phyloP scores from a whole-genome alignment of 2,888 invertebrate species.

The Dione juno region DNA sequence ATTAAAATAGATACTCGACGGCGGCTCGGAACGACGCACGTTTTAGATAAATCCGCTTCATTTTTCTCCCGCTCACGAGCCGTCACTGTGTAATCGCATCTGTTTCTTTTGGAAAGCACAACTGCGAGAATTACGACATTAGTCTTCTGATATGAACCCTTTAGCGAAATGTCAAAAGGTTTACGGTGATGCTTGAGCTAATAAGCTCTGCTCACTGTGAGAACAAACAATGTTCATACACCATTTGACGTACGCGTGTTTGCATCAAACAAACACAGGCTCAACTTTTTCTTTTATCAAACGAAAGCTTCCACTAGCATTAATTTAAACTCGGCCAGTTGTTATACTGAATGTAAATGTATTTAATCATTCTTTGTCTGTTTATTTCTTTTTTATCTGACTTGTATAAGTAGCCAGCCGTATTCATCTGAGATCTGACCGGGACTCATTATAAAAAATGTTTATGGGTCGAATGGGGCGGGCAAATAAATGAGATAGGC shows the following conservation, averaged over 20 bases:
- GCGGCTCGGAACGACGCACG: slow-evolving; percentile 61
- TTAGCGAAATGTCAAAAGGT: slow-evolving; percentile 80
- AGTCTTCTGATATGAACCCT: slow-evolving; percentile 79
- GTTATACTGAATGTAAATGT: slow-evolving; percentile 72
- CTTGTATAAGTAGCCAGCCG: slow-evolving; percentile 26
- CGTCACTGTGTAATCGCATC: slow-evolving; percentile 70
- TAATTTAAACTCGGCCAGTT: slow-evolving; percentile 71
- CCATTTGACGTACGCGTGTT: slow-evolving; percentile 56
- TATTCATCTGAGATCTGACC: slow-evolving; percentile 39
- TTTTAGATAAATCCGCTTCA: slow-evolving; percentile 70
- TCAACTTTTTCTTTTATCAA: slow-evolving; percentile 75
- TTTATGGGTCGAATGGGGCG: slow-evolving; percentile 52
- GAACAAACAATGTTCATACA: slow-evolving; percentile 68
- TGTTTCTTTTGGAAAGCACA: slow-evolving; percentile 70
- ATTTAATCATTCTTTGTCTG: slow-evolving; percentile 60
- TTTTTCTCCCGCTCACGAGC: slow-evolving; percentile 70
- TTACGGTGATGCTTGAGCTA: slow-evolving; percentile 66
- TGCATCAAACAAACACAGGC: slow-evolving; percentile 51
- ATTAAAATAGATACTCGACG: slow-evolving; percentile 64
- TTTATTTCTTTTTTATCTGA: slow-evolving; percentile 53
- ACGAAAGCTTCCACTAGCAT: slow-evolving; percentile 68
- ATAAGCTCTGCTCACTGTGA: slow-evolving; percentile 66
- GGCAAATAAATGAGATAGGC: slow-evolving; percentile 59
- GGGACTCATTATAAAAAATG: slow-evolving; percentile 42
- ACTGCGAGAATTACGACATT: slow-evolving; percentile 76